A percentile compares a stretch with the other conserved stretches of the same genome.
Conservation (phyloP, 2,113 vertebrate genomes). For the Axis porcinus region DNA sequence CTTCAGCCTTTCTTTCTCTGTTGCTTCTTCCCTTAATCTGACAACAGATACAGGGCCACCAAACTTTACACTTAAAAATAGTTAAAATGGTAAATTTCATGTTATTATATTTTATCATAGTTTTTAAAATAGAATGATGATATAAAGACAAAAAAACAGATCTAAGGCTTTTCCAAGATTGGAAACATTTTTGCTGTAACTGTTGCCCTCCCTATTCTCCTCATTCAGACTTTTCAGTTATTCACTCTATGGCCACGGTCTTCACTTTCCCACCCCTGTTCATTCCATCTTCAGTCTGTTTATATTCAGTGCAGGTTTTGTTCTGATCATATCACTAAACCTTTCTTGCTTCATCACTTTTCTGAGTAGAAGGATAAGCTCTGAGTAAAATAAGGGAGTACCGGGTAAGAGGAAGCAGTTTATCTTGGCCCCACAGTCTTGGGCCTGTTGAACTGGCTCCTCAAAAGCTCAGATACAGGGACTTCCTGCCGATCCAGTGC, state of each 20-base stretch:
- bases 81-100: neutral
- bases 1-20: neutral
- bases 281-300: neutral
- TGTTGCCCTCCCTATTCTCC: neutral
- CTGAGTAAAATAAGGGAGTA: neutral
- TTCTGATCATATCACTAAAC: neutral
- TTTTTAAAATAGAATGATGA: neutral
- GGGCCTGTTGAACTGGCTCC: neutral
- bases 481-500: neutral
- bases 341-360: neutral
- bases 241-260: neutral
- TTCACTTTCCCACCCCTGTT: neutral
- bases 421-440: neutral
- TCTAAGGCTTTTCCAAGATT: neutral
- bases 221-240: neutral
- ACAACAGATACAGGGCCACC: neutral
- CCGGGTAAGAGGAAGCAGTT: neutral
- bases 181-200: neutral
- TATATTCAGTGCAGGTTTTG: neutral
- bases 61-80: neutral
- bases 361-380: neutral
- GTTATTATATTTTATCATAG: neutral
- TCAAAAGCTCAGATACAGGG: neutral
- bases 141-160: neutral
- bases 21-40: neutral